A percentile compares a stretch with the other conserved stretches of the same genome.
phyloP scores from a whole-genome alignment of 2,113 vertebrate genomes.

The Microtus richardsoni region DNA sequence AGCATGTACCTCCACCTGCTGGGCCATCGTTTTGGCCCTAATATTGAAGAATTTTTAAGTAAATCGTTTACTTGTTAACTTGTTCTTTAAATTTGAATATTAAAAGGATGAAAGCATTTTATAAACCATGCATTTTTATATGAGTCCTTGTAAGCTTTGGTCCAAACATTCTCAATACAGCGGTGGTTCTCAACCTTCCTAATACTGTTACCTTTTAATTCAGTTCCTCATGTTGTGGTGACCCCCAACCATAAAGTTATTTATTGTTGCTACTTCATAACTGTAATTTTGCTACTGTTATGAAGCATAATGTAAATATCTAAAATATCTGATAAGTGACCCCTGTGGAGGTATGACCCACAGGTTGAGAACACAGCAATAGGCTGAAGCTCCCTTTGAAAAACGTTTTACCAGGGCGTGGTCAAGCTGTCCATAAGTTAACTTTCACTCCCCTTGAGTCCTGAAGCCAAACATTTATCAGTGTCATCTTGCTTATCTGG shows the following conservation, averaged over 20 bases:
- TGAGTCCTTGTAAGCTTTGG: background rate
- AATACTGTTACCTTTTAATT: background rate
- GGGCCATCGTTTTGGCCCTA: background rate
- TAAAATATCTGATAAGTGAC: too few relatives aligned
- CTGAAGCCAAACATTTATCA: background rate
- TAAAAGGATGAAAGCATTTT: slow-evolving; percentile 6
- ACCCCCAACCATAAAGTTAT: background rate
- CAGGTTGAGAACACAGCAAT: background rate
- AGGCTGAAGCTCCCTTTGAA: background rate
- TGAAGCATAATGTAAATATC: background rate
- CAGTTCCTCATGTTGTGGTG: background rate
- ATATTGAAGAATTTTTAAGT: background rate
- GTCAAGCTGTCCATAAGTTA: background rate
- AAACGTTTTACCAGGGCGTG: background rate
- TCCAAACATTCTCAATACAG: background rate
- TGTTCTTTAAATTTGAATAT: background rate
- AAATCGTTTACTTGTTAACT: background rate
- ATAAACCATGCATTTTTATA: background rate
- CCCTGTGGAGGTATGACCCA: background rate
- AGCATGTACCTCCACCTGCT: background rate
- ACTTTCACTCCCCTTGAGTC: background rate
- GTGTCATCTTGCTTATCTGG: background rate
- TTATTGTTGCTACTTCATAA: background rate
- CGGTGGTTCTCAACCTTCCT: background rate
- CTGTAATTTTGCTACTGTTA: background rate